Evolutionary conservation across 2,113 vertebrate genomes (phyloP).

Genomic region (Coptodon bakossiorum): DNA sequence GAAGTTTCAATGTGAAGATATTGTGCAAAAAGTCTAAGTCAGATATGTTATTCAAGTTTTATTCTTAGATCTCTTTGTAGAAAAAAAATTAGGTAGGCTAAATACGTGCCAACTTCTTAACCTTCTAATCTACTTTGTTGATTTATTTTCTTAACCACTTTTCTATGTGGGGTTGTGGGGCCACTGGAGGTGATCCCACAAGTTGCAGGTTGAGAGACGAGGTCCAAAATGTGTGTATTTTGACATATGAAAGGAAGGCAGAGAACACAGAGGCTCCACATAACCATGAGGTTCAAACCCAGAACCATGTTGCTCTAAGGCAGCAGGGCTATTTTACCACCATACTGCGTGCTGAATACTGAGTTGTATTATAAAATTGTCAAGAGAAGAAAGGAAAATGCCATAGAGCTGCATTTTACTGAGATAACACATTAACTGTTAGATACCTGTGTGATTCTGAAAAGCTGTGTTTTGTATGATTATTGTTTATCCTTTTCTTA

Average conservation of each 20-base stretch:
- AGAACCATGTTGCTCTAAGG: neutral
- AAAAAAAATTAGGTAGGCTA: neutral
- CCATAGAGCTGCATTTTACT: neutral
- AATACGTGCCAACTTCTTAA: neutral
- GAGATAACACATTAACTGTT: neutral
- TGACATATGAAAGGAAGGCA: neutral
- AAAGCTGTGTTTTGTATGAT: neutral
- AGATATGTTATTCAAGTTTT: neutral
- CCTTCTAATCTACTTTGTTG: neutral
- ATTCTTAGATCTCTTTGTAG: neutral
- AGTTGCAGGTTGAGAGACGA: neutral
- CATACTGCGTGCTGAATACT: neutral
- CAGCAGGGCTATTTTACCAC: neutral
- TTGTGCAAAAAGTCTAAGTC: neutral
- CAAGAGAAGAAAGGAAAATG: neutral
- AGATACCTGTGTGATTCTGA: rapidly evolving
- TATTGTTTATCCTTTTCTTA: neutral
- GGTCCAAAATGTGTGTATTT: neutral
- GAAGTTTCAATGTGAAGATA: neutral
- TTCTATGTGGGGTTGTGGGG: neutral
- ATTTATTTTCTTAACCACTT: neutral
- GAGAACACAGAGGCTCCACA: neutral
- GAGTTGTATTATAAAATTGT: neutral
- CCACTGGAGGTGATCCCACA: rapidly evolving
- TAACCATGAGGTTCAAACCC: neutral